Evolutionary conservation across 1,140 invertebrate genomes (phyloP), one percentile per base, ranked within the genome.

Genomic region (Lordiphosa mommai): DNA sequence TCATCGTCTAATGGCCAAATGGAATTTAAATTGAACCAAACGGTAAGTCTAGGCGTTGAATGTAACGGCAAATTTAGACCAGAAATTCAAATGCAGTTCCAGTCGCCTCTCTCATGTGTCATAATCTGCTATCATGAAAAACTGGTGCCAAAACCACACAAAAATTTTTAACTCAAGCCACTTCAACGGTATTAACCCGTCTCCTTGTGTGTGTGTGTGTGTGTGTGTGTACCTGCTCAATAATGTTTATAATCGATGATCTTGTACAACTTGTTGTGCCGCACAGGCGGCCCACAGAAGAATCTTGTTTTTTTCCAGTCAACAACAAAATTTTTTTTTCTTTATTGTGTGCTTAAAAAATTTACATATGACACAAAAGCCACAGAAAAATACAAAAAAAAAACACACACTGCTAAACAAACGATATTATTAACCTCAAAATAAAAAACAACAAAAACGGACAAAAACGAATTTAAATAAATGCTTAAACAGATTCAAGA

Each of bases 171-270:
- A 34, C 48, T 40, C 64, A 49, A 53, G 50, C 68, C 16, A 44
- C 14, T 43, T 43, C 14, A 80, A 79, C 74, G 70, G 76, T 80
- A 70, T 70, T 70, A 64, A 66, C 64, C 47, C 65, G 64, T 68
- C 65, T 46, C 7, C 6, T 6, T 36, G 14, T 67, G 16, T 30
- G 34, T 33, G 47, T 57, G 63, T 55, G 32, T 10, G 33, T 58
- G 46, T 52, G 46, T 51, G 41, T 32, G 56, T 55, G 58, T 74
- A 73, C 61, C 53, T 60, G 36, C 76, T 50, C 70, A 67, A 82
- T 82, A 74, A 82, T 57, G 38, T 44, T 56, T 68, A 74, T 80
- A 80, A 82, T 74, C 76, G 71, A 80, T 79, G 64, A 80, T 72
- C 76, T 57, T 65, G 74, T 41, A 64, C 43, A 79, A 80, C 74